Evolutionary conservation across 2,113 vertebrate species (phyloP).

Genomic region (Gallinago undulata): DNA sequence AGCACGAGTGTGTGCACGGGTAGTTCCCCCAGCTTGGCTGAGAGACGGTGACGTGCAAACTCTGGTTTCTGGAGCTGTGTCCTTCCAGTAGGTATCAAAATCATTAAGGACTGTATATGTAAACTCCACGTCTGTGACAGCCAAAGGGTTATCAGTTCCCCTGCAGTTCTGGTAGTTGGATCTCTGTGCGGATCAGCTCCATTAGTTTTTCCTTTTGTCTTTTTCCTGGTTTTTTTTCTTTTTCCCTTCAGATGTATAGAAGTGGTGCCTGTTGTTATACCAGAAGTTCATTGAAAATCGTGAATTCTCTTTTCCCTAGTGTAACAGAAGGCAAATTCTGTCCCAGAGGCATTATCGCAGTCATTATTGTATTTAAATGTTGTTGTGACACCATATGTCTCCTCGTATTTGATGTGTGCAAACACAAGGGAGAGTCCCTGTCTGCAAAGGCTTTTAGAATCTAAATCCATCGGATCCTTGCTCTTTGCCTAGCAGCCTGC

Average conservation of each 20-base stretch:
- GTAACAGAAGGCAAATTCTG: slow-evolving; percentile 46
- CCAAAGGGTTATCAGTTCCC: not conserved
- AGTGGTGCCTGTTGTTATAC: not conserved
- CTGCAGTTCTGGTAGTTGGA: not conserved
- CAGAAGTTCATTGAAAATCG: not conserved
- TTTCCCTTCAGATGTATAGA: not conserved
- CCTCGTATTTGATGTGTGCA: not conserved
- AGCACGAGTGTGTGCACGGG: not conserved
- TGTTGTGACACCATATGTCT: slow-evolving; percentile 55
- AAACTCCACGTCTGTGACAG: not conserved
- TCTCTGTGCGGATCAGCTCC: not conserved
- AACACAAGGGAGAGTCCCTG: slow-evolving; percentile 24
- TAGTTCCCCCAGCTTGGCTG: not conserved
- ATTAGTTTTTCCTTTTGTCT: not conserved
- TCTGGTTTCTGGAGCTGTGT: not conserved
- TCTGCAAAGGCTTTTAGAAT: not conserved
- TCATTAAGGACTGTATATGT: not conserved
- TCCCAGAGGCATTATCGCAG: slow-evolving; percentile 42
- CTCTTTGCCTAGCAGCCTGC: not conserved
- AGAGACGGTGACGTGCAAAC: not conserved
- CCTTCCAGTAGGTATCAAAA: not conserved
- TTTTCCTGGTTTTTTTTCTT: not conserved
- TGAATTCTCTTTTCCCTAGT: slow-evolving; percentile 17
- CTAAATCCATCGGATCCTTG: slow-evolving; percentile 15
- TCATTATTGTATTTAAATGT: slow-evolving; percentile 60